Base-by-base conservation (phyloP, 2,888 invertebrate species). In the Rhorus exstirpatorius region DNA sequence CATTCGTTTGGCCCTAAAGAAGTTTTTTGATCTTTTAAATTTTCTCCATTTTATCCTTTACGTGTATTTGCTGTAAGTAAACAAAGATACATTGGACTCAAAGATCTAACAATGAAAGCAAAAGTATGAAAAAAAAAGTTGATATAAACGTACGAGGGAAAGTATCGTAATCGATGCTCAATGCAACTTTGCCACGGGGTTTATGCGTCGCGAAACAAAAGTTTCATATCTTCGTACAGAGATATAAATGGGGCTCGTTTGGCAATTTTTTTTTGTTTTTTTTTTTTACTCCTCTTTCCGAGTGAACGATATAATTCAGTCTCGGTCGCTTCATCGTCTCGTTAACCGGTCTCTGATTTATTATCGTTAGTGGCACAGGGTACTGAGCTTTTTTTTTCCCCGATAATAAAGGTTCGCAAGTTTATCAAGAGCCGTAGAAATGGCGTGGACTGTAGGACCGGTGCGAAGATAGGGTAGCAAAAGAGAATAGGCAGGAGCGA, bases 271-370 rank as follows among this genome's bases (percentile, higher is more conserved):
- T 31, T 31, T 31, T 31, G 31, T 6, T 24, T 55, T 49, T 17
- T 17, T 46, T 61, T 35, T 70, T 53, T 41, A 70, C 58, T 26
- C 17, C 65, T 72, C 71, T 63, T n/a, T 24, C 10, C 51, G 38
- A 71, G 65, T 46, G 55, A 38, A 17, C 63, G 55, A 65, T 71
- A 72, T 79, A 79, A 79, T 49, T 72, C 67, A 60, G 71, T 72
- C 67, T 41, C 46, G 41, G 19, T 61, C 24, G 76, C 76, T 38
- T 58, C 49, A n/a, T 68, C 46, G 67, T 26, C 60, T 79, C 79
- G 79, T 74, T 79, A 74, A 61, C 26, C 38, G 35, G 21, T 49
- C 75, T 68, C 53, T 53, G 46, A 75, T n/a, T 75, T 63, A 75
- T 75, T 63, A 70, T 70, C 31, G 10, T 8, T 46, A 26, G 10